These are phyloP conservation scores for Notamacropus eugenii DNA, from an alignment of 2,797 vertebrate genomes.

Conservation along the genomic window DNA sequence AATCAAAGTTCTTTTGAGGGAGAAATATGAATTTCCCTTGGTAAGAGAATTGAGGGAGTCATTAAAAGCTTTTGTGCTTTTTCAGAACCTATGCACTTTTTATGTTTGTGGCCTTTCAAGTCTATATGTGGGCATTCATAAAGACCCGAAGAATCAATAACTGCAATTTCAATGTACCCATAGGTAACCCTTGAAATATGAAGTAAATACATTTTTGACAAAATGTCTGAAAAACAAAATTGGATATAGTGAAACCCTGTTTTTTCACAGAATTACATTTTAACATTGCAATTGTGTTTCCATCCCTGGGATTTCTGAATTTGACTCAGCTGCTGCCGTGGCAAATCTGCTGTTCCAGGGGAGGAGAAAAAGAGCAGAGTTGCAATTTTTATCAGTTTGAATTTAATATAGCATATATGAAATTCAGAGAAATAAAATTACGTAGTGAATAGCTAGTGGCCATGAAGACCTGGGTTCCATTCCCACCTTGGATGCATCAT, in stretches of 20 bases:
- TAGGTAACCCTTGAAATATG: background rate
- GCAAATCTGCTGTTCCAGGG: background rate
- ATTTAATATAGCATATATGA: background rate
- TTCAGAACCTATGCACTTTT: background rate
- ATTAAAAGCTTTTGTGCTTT: background rate
- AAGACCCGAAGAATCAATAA: background rate
- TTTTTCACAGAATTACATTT: background rate
- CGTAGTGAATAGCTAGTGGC: background rate
- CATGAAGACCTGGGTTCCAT: background rate
- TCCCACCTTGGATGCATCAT: background rate
- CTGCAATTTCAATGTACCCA: background rate
- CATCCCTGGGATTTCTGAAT: background rate
- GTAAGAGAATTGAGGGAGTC: background rate
- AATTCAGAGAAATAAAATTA: background rate
- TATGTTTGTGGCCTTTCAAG: background rate
- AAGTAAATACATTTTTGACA: background rate
- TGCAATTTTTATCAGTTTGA: background rate
- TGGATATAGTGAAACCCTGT: background rate
- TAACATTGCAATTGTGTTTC: background rate
- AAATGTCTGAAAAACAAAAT: background rate
- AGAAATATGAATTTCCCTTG: background rate
- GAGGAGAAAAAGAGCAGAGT: background rate
- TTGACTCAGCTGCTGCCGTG: background rate
- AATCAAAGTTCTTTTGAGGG: background rate
- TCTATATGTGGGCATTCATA: background rate